Conservation (phyloP, 2,113 vertebrate genomes). For the Ciconia boyciana region DNA sequence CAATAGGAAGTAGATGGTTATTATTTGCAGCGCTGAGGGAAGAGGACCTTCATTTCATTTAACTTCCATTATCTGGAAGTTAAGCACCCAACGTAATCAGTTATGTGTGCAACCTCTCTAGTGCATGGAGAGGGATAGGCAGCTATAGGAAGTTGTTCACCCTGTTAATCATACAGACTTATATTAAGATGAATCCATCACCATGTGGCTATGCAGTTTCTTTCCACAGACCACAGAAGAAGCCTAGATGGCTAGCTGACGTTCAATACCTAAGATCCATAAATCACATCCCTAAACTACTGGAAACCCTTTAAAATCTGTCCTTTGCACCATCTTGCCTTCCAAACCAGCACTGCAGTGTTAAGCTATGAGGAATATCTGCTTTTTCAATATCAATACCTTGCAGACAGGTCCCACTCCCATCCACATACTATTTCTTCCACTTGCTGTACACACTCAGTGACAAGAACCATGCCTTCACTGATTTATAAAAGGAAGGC, state of each 20-base stretch:
- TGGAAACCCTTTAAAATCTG: not conserved
- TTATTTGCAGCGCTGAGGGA: not conserved
- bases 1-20: not conserved
- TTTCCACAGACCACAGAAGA: not conserved
- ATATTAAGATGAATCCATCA: not conserved
- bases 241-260: not conserved
- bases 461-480: not conserved
- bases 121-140: not conserved
- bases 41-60: not conserved
- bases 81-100: not conserved
- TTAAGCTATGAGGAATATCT: not conserved
- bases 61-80: not conserved
- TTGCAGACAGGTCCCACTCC: not conserved
- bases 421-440: not conserved
- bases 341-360: not conserved
- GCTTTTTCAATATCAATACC: not conserved
- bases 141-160: not conserved
- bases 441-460: not conserved
- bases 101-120: not conserved
- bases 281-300: not conserved
- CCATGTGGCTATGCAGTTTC: not conserved
- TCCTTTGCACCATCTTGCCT: not conserved
- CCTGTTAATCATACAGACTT: not conserved
- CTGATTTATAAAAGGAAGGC: not conserved
- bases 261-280: not conserved